These are phyloP conservation scores for Zosterops lateralis DNA, from an alignment of 2,113 vertebrate species.

Conservation along the genomic window DNA sequence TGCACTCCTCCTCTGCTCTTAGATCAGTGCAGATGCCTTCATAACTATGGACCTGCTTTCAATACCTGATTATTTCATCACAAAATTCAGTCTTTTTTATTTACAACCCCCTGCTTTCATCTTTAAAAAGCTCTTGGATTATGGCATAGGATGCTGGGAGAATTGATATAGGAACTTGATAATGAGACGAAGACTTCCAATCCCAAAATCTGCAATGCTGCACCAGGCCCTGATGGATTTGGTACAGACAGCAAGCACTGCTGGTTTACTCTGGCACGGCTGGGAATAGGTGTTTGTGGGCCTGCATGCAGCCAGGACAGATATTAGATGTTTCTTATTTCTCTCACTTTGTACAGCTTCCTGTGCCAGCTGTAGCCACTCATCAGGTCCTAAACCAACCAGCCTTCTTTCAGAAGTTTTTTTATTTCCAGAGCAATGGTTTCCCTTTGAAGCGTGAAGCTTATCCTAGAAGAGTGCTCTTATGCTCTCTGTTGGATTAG, in stretches of 20 bases:
- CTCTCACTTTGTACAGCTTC: not conserved
- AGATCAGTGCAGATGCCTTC: not conserved
- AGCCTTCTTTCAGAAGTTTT: not conserved
- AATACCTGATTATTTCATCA: not conserved
- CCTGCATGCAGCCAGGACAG: fast-evolving
- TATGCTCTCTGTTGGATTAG: not conserved
- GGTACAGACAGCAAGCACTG: not conserved
- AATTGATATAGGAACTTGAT: not conserved
- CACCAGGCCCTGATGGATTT: not conserved
- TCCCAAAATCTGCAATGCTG: not conserved
- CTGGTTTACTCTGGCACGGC: not conserved
- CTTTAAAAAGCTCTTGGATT: not conserved
- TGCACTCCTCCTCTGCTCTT: not conserved
- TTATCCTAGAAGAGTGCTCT: not conserved
- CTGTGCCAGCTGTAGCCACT: not conserved
- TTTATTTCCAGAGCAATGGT: not conserved
- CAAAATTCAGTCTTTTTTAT: not conserved
- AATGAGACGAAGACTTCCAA: not conserved
- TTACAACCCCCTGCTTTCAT: not conserved
- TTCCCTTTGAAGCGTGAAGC: not conserved
- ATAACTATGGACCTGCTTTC: not conserved
- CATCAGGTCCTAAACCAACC: not conserved
- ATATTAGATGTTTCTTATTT: not conserved
- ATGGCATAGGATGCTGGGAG: not conserved
- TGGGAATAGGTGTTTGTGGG: not conserved